Evolutionary conservation across 2,113 vertebrate genomes (phyloP).

Genomic region (Mola mola): DNA sequence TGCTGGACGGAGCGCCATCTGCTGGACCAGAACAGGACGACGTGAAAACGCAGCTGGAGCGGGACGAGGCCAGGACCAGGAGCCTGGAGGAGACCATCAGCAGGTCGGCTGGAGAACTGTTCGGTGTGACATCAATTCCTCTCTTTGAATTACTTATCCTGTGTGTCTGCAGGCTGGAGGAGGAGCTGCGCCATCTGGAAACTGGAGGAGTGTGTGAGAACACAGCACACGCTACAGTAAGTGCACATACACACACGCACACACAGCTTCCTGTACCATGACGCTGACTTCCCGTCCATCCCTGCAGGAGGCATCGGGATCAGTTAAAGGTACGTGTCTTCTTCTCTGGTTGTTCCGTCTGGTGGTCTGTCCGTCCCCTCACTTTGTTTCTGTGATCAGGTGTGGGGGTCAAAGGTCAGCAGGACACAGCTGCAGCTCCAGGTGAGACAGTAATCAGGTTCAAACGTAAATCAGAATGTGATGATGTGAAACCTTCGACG

Average conservation of each 20-base stretch:
- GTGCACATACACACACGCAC: constrained; percentile 2
- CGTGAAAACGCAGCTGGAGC: constrained; percentile 86
- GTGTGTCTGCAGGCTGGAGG: constrained; percentile 83
- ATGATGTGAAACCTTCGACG: too few species aligned
- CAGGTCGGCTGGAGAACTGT: constrained; percentile 77
- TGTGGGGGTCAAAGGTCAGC: constrained; percentile 77
- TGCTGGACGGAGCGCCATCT: constrained; percentile 89
- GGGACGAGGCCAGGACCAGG: constrained; percentile 86
- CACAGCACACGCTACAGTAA: constrained; percentile 34
- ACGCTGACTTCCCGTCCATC: constrained; percentile 36
- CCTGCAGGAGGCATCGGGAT: constrained; percentile 57
- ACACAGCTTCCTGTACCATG: constrained; percentile 9
- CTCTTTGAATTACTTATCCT: neutral
- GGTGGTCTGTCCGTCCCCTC: neutral
- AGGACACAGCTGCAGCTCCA: constrained; percentile 49
- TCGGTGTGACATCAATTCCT: too few species aligned
- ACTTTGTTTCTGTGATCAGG: constrained; percentile 51
- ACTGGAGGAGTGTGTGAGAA: constrained; percentile 49
- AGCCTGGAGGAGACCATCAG: constrained; percentile 87
- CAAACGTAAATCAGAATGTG: too few species aligned
- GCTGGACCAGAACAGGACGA: constrained; percentile 85
- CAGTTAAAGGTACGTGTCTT: constrained; percentile 56
- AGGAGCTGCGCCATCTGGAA: constrained; percentile 87
- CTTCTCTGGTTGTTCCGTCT: constrained; percentile 10
- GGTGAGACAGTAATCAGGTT: too few species aligned